These are phyloP conservation scores for Microplitis mediator DNA, from an alignment of 1,140 invertebrate species.

Conservation along the genomic window DNA sequence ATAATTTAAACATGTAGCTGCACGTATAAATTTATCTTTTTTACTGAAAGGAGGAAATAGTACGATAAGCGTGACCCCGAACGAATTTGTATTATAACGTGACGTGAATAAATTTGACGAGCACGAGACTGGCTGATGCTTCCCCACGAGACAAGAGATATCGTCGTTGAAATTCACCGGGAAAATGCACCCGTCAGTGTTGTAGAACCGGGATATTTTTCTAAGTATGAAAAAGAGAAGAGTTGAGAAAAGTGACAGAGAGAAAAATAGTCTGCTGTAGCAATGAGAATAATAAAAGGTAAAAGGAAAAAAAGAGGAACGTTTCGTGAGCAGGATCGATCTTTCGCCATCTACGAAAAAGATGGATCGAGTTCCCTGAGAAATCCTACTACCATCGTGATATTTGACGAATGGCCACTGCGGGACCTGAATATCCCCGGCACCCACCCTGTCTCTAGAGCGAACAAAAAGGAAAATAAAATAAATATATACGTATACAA, in stretches of 20 bases:
- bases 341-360: conserved; percentile 30
- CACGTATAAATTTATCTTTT: not conserved
- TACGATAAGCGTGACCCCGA: conserved; percentile 3
- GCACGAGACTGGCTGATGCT: not conserved
- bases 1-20: no score
- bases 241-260: not conserved
- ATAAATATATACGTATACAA: not conserved
- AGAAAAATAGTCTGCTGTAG: not conserved
- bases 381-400: conserved; percentile 30
- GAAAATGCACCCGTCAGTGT: conserved; percentile 34
- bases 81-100: conserved; percentile 25
- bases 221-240: conserved; percentile 4
- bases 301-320: not conserved
- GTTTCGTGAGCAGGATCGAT: conserved; percentile 22
- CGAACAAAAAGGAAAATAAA: not conserved
- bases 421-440: conserved; percentile 5
- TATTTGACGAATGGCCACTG: conserved; percentile 33
- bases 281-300: not conserved
- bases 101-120: conserved; percentile 26
- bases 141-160: not conserved
- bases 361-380: conserved; percentile 29
- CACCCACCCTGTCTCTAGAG: not conserved
- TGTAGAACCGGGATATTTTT: conserved; percentile 11
- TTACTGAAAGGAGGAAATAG: not conserved
- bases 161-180: conserved; percentile 30